Evolutionary conservation across 1,140 invertebrate species (phyloP).

Genomic region (Panonychus citri): DNA sequence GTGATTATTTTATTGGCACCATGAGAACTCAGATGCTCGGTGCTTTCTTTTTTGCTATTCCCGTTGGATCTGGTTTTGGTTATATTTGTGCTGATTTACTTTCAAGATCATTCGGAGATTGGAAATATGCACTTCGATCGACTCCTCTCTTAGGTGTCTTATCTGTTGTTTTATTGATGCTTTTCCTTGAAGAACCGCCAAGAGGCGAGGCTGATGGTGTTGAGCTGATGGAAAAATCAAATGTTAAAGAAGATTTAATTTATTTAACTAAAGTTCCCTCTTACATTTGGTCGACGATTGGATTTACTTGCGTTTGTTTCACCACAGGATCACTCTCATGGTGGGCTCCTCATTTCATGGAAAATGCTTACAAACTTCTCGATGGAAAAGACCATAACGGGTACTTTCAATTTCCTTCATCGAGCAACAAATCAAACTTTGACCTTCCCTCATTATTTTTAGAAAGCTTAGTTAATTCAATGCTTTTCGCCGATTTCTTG

Average conservation of each 20-base stretch:
- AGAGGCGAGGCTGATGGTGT: slow-evolving; percentile 66
- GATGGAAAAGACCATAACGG: slow-evolving; percentile 73
- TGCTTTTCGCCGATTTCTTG: not conserved
- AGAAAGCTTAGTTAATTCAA: no score
- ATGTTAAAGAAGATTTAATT: slow-evolving; percentile 20
- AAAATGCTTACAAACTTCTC: slow-evolving; percentile 83
- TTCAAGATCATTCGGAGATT: no score
- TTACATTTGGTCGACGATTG: slow-evolving; percentile 73
- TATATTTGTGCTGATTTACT: slow-evolving; percentile 80
- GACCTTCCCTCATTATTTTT: slow-evolving; percentile 25
- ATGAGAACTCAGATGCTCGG: slow-evolving; percentile 79
- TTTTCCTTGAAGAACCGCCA: slow-evolving; percentile 65
- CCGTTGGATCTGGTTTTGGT: slow-evolving; percentile 77
- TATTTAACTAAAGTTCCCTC: slow-evolving; percentile 51
- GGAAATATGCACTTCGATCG: slow-evolving; percentile 72
- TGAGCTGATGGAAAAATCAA: slow-evolving; percentile 15
- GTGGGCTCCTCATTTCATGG: slow-evolving; percentile 89
- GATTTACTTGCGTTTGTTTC: slow-evolving; percentile 91
- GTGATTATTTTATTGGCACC: slow-evolving; percentile 73
- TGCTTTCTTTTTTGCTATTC: slow-evolving; percentile 96
- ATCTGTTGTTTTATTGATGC: slow-evolving; percentile 81
- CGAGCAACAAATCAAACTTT: slow-evolving; percentile 70
- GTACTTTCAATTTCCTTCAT: slow-evolving; percentile 67
- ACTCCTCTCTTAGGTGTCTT: slow-evolving; percentile 62
- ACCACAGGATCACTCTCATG: slow-evolving; percentile 90